Conservation (phyloP, 37 sponge, comb jelly and placozoan genomes). For the Dysidea cf. avara region DNA sequence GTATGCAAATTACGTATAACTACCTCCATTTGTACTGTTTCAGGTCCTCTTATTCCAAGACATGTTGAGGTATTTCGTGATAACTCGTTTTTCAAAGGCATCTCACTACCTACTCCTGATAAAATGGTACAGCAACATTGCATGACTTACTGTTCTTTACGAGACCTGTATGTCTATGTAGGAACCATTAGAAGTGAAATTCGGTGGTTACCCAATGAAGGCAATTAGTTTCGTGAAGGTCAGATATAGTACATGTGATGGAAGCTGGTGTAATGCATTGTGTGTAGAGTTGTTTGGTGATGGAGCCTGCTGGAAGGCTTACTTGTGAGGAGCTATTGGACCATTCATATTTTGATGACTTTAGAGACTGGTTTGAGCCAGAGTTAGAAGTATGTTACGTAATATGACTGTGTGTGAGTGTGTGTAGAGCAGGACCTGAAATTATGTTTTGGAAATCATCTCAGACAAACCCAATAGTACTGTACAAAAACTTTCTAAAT, state of each 20-base stretch:
- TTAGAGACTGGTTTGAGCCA: slow-evolving; percentile 92
- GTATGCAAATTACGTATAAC: background rate
- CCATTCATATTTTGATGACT: slow-evolving; percentile 88
- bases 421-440: background rate
- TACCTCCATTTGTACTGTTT: background rate
- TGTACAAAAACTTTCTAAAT: no score
- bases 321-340: slow-evolving; percentile 91
- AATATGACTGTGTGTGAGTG: no score
- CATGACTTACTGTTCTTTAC: background rate
- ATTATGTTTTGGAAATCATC: no score
- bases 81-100: slow-evolving; percentile 84
- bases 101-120: slow-evolving; percentile 77
- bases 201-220: slow-evolving; percentile 47
- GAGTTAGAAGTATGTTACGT: slow-evolving; percentile 76
- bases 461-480: background rate
- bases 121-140: slow-evolving; percentile 29
- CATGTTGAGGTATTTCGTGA: slow-evolving; percentile 87
- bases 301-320: slow-evolving; percentile 86
- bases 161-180: slow-evolving; percentile 1
- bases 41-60: slow-evolving; percentile 87
- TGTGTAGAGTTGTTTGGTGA: slow-evolving; percentile 74
- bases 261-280: background rate
- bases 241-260: background rate
- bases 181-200: slow-evolving; percentile 75
- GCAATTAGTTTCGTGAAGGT: slow-evolving; percentile 85